Evolutionary conservation across 2,113 vertebrate genomes (phyloP), one percentile per base, ranked within the genome.

Genomic region (Egretta garzetta): DNA sequence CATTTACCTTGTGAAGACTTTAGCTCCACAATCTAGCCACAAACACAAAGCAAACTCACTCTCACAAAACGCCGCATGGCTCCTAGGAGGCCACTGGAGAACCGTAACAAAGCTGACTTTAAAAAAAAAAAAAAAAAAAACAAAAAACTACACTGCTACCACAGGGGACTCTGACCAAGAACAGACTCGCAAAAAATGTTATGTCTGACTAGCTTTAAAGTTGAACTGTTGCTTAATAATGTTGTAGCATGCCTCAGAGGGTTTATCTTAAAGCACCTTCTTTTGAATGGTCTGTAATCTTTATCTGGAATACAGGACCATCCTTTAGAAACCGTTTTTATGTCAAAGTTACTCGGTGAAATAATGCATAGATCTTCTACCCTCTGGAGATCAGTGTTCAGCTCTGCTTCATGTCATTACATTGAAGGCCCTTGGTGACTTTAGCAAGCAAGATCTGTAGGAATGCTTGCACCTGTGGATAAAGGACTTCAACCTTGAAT

Each of bases 401-500:
- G 90, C 94, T 97, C 70, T 82, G 93, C 93, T 98, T 96, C 95
- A 90, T 95, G 84, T 96, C 97, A 94, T 73, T 94, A 92, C 95
- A 95, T 67, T 90, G 96, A 96, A 98, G 66, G 94, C 95, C 96
- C 85, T 79, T 33, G 80, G 96, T 96, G 96, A 93, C 77, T 97
- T 92, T 7, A 91, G 87, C 85, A 85, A 96, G 73, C 67, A 43
- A 63, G 71, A 93, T 91, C 96, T 96, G 87, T 89, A 96, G 97
- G 97, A 93, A 94, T 3, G 35, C 91, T 93, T 95, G 85, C 88
- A 95, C 97, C 97, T 92, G 94, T 92, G 83, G 94, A 93, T 96
- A 98, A 97, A 96, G 84, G 91, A 96, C 96, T 97, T 98, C 96
- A 97, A 96, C 96, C 94, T 93, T 95, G 96, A 93, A 96, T 91